Conservation (phyloP, 2,888 invertebrate species). For the Spisula solida region DNA sequence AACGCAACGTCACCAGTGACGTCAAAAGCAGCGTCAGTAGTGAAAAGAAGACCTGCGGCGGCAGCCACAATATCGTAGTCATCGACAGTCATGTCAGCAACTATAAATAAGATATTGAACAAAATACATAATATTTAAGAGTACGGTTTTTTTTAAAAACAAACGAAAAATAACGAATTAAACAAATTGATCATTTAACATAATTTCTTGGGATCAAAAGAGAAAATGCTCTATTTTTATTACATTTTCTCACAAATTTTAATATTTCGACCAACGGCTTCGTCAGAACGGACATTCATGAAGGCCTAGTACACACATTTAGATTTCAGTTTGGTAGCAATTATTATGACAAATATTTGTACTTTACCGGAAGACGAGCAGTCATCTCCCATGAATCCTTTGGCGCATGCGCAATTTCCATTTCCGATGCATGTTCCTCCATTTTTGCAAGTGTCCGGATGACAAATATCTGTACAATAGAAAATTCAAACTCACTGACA, state of each 20-base stretch:
- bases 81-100: constrained; percentile 20
- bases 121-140: no score
- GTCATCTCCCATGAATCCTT: constrained; percentile 24
- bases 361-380: constrained; percentile 8
- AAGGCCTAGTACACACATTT: no score
- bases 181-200: no score
- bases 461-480: constrained; percentile 22
- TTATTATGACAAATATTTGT: neutral
- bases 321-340: no score
- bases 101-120: neutral
- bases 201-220: no score
- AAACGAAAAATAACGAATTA: no score
- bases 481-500: neutral
- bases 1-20: constrained; percentile 27
- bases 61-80: constrained; percentile 13
- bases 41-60: neutral
- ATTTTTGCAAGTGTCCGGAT: constrained; percentile 26
- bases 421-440: constrained; percentile 27
- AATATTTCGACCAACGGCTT: no score
- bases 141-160: no score
- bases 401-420: constrained; percentile 26
- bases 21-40: constrained; percentile 29
- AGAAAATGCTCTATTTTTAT: no score
- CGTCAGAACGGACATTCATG: no score
- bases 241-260: no score